phyloP scores from a whole-genome alignment of 1,140 invertebrate genomes.

The Anastatus disparis region DNA sequence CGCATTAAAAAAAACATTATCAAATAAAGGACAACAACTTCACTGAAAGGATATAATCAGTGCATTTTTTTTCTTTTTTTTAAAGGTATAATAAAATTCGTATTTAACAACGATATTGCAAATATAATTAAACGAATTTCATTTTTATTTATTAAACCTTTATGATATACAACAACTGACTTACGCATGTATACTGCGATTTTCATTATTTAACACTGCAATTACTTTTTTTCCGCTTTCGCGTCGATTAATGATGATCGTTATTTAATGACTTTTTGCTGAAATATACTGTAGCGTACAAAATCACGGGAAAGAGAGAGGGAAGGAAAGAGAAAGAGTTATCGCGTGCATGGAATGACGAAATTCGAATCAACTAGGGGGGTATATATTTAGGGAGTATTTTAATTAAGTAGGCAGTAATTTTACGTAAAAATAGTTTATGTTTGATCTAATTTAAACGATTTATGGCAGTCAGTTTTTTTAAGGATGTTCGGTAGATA shows the following conservation, averaged over 20 bases:
- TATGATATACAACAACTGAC: not conserved
- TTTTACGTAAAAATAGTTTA: not conserved
- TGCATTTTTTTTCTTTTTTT: no score
- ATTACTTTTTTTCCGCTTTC: conserved; percentile 1
- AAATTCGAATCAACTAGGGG: not conserved
- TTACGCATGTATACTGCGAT: not conserved
- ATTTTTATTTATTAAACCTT: no score
- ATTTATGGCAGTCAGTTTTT: no score
- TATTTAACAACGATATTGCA: no score
- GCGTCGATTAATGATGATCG: not conserved
- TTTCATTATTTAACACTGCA: conserved; percentile 3
- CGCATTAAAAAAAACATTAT: no score
- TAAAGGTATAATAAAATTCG: no score
- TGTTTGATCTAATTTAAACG: not conserved
- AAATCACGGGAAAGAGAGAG: not conserved
- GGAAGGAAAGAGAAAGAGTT: not conserved
- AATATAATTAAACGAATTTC: not conserved
- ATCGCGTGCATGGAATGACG: not conserved
- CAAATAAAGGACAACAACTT: no score
- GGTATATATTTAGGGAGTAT: not conserved
- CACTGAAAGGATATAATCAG: no score
- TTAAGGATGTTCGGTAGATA: no score
- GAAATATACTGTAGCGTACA: not conserved
- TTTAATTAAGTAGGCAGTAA: not conserved
- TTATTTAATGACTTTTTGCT: conserved; percentile 23